Evolutionary conservation across 2,888 invertebrate species (phyloP), one percentile per base, ranked within the genome.

Genomic region (Leptinotarsa haldemani): DNA sequence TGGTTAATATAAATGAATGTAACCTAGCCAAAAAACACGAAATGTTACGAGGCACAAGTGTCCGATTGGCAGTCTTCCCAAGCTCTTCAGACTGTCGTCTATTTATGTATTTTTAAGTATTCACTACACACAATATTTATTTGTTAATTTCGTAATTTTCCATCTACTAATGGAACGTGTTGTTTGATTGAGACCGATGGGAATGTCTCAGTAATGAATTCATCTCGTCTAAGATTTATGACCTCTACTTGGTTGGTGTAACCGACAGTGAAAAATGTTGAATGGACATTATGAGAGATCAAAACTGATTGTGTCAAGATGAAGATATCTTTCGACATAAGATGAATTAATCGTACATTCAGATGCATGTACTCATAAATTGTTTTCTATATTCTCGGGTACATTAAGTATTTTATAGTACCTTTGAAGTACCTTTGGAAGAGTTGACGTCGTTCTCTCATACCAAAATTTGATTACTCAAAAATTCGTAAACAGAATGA

Each of bases 51-150:
- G 52, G 52, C 71, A 58, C 71, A 74, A 72, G 72, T 70, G 70
- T 46, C 50, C 53, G 58, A 72, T 70, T 75, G 75, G 75, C 72
- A 75, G 58, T n/a, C 56, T 61, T 69, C 68, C 74, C 69, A 69
- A n/a, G 20, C 65, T 53, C 53, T 40, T 48, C 52, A 64, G 68
- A 72, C 52, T 56, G 18, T 65, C 22, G 47, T 53, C 67, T 74
- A 71, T 74, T 65, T 65, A 52, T 69, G 61, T 68, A 50, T 9
- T 48, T 22, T 69, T 30, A 30, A 69, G 63, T 50, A 52, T 58
- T 65, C 65, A 65, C 20, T 3, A 20, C 56, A 22, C 22, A 56
- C 61, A 73, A 69, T 73, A 69, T 73, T 69, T 65, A 65, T 69
- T 65, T 40, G 65, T 65, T 73, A 66, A 69, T 74, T 66, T 74